Evolutionary conservation across 1,140 invertebrate species (phyloP).

Genomic region (Drosophila mojavensis): DNA sequence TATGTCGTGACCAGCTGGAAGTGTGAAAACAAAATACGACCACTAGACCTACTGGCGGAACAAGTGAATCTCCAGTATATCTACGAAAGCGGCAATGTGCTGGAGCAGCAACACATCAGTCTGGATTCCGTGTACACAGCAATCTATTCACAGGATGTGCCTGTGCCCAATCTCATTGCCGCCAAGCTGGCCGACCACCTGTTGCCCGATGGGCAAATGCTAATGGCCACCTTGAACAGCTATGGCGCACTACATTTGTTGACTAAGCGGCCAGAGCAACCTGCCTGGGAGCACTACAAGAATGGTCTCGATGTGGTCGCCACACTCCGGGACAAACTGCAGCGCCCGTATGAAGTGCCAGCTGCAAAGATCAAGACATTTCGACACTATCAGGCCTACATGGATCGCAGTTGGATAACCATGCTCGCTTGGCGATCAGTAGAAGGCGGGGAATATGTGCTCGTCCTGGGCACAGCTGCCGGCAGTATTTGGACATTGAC

Average conservation of each 20-base stretch:
- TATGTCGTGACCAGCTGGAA: constrained; percentile 32
- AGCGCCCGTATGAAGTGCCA: constrained; percentile 21
- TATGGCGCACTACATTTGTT: constrained; percentile 46
- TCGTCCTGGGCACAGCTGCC: constrained; percentile 61
- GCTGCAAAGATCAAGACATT: constrained; percentile 36
- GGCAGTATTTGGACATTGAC: constrained; percentile 58
- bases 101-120: constrained; percentile 52
- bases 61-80: constrained; percentile 42
- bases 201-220: constrained; percentile 37
- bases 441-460: background rate
- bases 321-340: constrained; percentile 37
- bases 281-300: constrained; percentile 24
- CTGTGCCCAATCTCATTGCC: constrained; percentile 20
- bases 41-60: constrained; percentile 41
- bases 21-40: constrained; percentile 1
- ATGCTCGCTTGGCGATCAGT: constrained; percentile 54
- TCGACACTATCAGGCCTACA: constrained; percentile 31
- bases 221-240: constrained; percentile 47
- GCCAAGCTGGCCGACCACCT: constrained; percentile 29
- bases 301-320: constrained; percentile 34
- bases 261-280: constrained; percentile 26
- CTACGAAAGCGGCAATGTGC: constrained; percentile 52
- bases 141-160: constrained; percentile 37
- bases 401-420: constrained; percentile 69
- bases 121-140: constrained; percentile 54